phyloP scores from a whole-genome alignment of 2,797 vertebrate genomes.

The Atherinosoma microstoma region DNA sequence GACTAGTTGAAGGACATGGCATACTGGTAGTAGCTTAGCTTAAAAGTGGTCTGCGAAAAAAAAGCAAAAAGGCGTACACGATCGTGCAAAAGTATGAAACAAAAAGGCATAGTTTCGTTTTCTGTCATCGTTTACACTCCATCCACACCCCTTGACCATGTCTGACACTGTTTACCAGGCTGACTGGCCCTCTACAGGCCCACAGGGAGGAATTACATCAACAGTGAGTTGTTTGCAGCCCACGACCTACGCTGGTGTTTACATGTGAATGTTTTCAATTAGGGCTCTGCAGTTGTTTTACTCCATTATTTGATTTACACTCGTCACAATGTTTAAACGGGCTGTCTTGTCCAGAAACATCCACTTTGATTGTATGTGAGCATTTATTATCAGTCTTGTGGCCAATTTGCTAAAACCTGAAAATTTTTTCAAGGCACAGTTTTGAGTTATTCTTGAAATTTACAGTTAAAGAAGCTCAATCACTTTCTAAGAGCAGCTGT shows the following conservation, averaged over 20 bases:
- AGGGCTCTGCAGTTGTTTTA: conserved; percentile 49
- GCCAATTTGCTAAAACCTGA: conserved; percentile 67
- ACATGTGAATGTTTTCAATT: conserved; percentile 73
- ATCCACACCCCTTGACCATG: conserved; percentile 10
- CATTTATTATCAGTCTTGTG: conserved; percentile 52
- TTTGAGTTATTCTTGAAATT: conserved; percentile 43
- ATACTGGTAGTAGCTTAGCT: neutral
- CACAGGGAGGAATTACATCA: conserved; percentile 9
- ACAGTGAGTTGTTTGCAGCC: conserved; percentile 14
- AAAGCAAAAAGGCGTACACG: neutral
- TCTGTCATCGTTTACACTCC: conserved; percentile 40
- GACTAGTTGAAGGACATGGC: neutral
- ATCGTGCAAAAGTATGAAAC: neutral
- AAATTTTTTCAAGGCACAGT: conserved; percentile 32
- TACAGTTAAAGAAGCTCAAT: conserved; percentile 42
- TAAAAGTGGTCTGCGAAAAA: neutral
- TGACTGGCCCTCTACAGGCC: conserved; percentile 21
- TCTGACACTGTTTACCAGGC: conserved; percentile 54
- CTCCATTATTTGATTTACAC: conserved; percentile 46
- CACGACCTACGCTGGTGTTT: conserved; percentile 66
- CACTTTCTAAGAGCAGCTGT: conserved; percentile 62
- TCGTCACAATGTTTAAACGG: conserved; percentile 47
- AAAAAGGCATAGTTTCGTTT: conserved; percentile 14
- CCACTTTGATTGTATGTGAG: conserved; percentile 66
- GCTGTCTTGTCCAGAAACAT: conserved; percentile 37